Conservation (phyloP, 2,888 invertebrate genomes). For the Drosophila quinaria region DNA sequence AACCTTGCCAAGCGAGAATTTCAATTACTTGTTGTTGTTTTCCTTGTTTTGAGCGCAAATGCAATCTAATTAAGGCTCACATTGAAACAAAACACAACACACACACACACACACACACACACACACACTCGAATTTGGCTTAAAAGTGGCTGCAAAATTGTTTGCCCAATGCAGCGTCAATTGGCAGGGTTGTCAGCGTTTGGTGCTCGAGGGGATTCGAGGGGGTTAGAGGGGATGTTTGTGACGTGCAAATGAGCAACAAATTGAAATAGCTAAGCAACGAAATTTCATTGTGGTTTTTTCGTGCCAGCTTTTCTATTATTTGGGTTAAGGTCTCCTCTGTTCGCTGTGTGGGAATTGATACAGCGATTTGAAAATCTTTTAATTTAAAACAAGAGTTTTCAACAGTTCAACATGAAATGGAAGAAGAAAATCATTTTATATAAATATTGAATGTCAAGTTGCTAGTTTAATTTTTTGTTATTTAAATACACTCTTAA, state of each 20-base stretch:
- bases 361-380: not conserved
- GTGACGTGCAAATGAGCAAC: conserved; percentile 64
- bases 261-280: conserved; percentile 62
- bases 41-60: conserved; percentile 44
- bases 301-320: conserved; percentile 23
- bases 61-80: conserved; percentile 70
- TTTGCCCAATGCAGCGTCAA: conserved; percentile 39
- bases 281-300: conserved; percentile 46
- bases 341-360: conserved; percentile 4
- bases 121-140: conserved; percentile 19
- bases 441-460: too few relatives aligned
- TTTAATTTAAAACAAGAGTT: not conserved
- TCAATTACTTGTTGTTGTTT: conserved; percentile 58
- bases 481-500: too few relatives aligned
- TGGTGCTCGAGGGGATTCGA: not conserved
- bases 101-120: conserved; percentile 15
- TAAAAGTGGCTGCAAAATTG: conserved; percentile 40
- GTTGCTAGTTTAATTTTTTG: not conserved
- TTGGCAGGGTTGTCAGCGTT: conserved; percentile 12
- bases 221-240: conserved; percentile 30
- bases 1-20: conserved; percentile 52
- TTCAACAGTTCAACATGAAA: not conserved
- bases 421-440: not conserved
- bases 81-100: conserved; percentile 14
- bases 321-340: conserved; percentile 57